Evolutionary conservation across 37 sponge, comb jelly and placozoan species (phyloP).

Genomic region (Amphimedon queenslandica): DNA sequence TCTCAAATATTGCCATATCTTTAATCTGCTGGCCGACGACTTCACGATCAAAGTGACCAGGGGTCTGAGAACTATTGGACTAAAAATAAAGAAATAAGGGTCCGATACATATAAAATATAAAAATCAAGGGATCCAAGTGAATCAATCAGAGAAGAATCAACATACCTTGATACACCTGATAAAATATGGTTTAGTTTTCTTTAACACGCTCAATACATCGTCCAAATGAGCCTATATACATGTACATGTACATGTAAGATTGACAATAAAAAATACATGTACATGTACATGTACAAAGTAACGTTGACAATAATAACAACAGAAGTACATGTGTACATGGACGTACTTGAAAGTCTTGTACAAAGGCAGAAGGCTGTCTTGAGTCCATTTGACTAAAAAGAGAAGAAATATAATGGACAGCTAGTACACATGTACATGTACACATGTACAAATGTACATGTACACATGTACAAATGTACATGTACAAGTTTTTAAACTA

Average conservation of each 20-base stretch:
- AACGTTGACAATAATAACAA: too few species aligned
- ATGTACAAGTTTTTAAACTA: conserved; percentile 5
- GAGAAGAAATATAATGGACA: background rate
- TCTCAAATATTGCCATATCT: conserved; percentile 57
- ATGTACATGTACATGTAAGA: too few species aligned
- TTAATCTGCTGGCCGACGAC: conserved; percentile 61
- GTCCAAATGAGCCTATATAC: conserved; percentile 27
- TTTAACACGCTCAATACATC: conserved; percentile 29
- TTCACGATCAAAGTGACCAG: conserved; percentile 61
- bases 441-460: too few species aligned
- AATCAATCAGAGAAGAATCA: background rate
- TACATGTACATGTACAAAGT: too few species aligned
- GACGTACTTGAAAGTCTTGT: conserved; percentile 74
- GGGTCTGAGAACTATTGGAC: conserved; percentile 55
- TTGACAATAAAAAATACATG: too few species aligned
- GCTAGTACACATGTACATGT: background rate
- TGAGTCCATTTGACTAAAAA: conserved; percentile 29
- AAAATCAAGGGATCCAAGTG: background rate
- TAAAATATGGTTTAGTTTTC: conserved; percentile 30
- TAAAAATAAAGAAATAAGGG: background rate
- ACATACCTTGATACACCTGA: conserved; percentile 30
- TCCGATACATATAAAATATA: background rate
- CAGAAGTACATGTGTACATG: too few species aligned
- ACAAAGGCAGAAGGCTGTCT: conserved; percentile 55
- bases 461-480: too few species aligned